Evolutionary conservation across 2,888 invertebrate species (phyloP).

Genomic region (Campopleginae sp.): DNA sequence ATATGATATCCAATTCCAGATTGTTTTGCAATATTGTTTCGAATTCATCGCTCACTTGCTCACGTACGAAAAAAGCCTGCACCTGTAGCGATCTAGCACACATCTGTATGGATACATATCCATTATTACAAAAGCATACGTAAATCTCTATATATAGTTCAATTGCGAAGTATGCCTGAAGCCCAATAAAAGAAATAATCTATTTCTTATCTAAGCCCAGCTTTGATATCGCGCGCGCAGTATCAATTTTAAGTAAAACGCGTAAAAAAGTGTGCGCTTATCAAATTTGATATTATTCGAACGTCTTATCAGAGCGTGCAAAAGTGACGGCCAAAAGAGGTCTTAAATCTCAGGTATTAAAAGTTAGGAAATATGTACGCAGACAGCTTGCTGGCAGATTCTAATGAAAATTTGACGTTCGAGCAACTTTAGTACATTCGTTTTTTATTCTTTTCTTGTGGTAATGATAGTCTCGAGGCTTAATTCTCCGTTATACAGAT

Average conservation of each 20-base stretch:
- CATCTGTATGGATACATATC: slow-evolving; percentile 9
- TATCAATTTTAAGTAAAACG: background rate
- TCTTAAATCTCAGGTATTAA: slow-evolving; percentile 44
- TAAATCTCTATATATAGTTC: background rate
- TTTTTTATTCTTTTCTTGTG: background rate
- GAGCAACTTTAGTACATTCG: background rate
- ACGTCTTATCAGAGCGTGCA: slow-evolving; percentile 49
- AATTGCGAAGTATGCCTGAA: background rate
- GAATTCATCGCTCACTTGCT: background rate
- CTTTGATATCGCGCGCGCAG: slow-evolving; percentile 26
- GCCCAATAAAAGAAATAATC: slow-evolving; percentile 50
- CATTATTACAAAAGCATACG: background rate
- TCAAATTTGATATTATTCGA: slow-evolving; percentile 41
- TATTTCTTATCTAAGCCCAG: slow-evolving; percentile 49
- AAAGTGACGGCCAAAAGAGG: background rate
- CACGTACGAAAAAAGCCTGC: slow-evolving; percentile 16
- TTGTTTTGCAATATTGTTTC: slow-evolving; percentile 42
- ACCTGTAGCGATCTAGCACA: slow-evolving; percentile 48
- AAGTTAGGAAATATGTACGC: slow-evolving; percentile 33
- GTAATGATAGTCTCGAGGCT: slow-evolving; percentile 31
- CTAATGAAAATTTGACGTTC: slow-evolving; percentile 45
- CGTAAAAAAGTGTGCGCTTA: slow-evolving; percentile 14
- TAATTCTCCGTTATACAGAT: background rate
- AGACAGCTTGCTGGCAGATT: slow-evolving; percentile 48
- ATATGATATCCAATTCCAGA: background rate